Base-by-base conservation (phyloP, 1,140 invertebrate species). In the Aphaenogaster floridana region DNA sequence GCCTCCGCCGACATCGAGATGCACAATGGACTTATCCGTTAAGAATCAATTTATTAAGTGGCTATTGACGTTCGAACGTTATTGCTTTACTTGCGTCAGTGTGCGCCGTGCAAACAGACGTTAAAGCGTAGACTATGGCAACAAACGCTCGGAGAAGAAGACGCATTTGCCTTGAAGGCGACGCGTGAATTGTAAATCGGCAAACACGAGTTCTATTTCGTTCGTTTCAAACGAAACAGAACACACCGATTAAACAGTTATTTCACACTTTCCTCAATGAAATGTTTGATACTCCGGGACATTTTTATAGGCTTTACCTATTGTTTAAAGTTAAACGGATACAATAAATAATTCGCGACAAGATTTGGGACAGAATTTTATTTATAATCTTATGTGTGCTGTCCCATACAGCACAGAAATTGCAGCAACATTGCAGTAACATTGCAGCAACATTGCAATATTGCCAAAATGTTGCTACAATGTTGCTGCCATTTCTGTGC, bases 31-130 rank as follows among this genome's bases (percentile, higher is more conserved):
- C 78, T 28, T 64, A 69, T 88, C 79, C 81, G 88, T 92, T 90
- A 91, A 90, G 88, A 89, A 91, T 93, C 91, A 93, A 94, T 94
- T 93, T 91, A 92, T 89, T 88, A 91, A 93, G 89, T 89, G 90
- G 79, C 66, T 77, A 90, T 86, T 87, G 86, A 86, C 88, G 88
- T 86, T 89, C 72, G 76, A 89, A 90, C 77, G 86, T 69, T 92
- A 90, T 92, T 93, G 91, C 88, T 87, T 86, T 81, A 72, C 83
- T 68, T 79, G 78, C 72, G 64, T 81, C 68, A 88, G 15, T 57
- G 39, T 59, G 34, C n/a, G 64, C 79, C 78, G 42, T 83, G 61
- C 86, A 85, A 90, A 88, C 77, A 66, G 57, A 50, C 42, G 45
- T 72, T 74, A 36, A 57, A 83, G 28, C 59, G 15, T 15, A 11